Evolutionary conservation across 2,113 vertebrate species (phyloP).

Genomic region (Poecilia latipinna): DNA sequence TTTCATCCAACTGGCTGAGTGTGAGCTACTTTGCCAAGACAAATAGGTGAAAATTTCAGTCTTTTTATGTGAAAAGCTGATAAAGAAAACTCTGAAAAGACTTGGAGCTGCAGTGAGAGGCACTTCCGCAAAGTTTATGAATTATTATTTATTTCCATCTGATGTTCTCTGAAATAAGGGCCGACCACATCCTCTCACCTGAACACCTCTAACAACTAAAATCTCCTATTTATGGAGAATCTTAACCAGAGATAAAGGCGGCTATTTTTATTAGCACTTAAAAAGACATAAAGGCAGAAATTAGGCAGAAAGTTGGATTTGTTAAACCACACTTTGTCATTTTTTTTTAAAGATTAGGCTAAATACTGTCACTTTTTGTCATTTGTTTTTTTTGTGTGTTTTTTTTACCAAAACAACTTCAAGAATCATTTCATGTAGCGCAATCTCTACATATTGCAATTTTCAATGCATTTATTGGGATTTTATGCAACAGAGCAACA

Average conservation of each 20-base stretch:
- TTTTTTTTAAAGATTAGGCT: conserved; percentile 20
- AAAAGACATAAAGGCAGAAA: conserved; percentile 28
- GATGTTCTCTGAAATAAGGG: no score
- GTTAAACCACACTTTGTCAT: conserved; percentile 34
- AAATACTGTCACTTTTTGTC: conserved; percentile 18
- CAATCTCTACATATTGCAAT: neutral
- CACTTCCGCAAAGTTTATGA: no score
- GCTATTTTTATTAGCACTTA: conserved; percentile 48
- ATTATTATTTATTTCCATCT: no score
- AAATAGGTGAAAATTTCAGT: no score
- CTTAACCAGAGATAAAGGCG: conserved; percentile 20
- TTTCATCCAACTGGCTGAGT: no score
- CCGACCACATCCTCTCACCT: neutral
- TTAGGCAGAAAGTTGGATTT: conserved; percentile 26
- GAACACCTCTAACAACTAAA: neutral
- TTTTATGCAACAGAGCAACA: neutral
- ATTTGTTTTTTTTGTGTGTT: neutral
- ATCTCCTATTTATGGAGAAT: neutral
- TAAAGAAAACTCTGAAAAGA: no score
- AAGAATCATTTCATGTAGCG: conserved; percentile 1
- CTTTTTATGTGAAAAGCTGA: no score
- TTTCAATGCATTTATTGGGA: neutral
- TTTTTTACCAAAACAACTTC: neutral
- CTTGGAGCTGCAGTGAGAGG: no score
- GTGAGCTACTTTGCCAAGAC: no score